Evolutionary conservation across 2,797 vertebrate species (phyloP).

Genomic region (Varecia variegata): DNA sequence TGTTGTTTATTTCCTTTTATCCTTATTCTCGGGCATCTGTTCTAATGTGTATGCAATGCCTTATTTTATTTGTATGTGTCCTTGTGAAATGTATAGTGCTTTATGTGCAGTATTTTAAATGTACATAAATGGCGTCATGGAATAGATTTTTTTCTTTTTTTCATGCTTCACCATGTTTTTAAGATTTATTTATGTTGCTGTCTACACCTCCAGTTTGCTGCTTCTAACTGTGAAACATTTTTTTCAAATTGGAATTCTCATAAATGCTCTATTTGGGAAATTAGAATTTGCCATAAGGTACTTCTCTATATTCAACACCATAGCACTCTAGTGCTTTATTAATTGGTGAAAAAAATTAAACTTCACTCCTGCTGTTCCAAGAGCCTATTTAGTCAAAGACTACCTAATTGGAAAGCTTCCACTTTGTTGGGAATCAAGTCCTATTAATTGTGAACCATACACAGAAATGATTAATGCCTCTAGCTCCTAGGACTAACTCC

Average conservation of each 20-base stretch:
- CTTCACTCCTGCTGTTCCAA: background rate
- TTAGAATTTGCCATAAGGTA: conserved; percentile 31
- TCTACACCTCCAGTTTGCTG: background rate
- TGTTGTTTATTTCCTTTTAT: background rate
- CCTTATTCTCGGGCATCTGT: background rate
- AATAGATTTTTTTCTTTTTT: background rate
- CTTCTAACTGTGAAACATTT: background rate
- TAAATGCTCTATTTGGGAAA: conserved; percentile 38
- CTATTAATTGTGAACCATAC: background rate
- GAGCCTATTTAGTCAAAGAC: background rate
- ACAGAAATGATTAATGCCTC: background rate
- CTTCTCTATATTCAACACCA: background rate
- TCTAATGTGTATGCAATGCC: background rate
- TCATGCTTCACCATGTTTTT: background rate
- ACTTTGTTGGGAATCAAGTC: background rate
- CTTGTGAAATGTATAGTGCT: background rate
- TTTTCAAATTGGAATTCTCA: background rate
- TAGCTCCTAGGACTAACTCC: background rate
- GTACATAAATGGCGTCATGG: background rate
- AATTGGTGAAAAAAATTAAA: background rate
- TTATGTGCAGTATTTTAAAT: background rate
- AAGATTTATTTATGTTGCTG: background rate
- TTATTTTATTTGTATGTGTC: background rate
- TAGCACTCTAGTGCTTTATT: background rate
- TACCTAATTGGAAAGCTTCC: background rate